phyloP scores from a whole-genome alignment of 2,888 invertebrate species.

The Latrodectus elegans region DNA sequence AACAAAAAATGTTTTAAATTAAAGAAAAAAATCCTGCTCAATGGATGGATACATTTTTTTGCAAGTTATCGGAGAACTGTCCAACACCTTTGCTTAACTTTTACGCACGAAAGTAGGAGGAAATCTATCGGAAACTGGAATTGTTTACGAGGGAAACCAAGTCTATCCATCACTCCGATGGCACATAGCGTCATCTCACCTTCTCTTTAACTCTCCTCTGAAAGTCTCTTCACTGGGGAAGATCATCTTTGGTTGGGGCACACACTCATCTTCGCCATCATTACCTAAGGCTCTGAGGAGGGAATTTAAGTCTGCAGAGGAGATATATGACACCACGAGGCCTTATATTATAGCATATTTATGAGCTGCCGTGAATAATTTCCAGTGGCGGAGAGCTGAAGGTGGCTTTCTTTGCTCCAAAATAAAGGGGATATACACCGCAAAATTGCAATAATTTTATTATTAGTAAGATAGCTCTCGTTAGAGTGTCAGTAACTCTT shows the following conservation, averaged over 20 bases:
- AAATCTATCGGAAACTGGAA: slow-evolving; percentile 2
- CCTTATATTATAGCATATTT: slow-evolving; percentile 3
- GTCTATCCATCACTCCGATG: not conserved
- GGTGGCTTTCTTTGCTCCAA: not conserved
- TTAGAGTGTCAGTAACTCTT: not conserved
- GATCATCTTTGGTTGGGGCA: not conserved
- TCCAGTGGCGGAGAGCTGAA: not conserved
- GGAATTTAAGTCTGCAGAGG: not conserved
- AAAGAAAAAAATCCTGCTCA: not conserved
- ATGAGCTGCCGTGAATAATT: not conserved
- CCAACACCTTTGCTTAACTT: not conserved
- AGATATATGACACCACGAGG: not conserved
- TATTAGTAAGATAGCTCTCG: too few species aligned
- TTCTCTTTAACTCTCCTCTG: not conserved
- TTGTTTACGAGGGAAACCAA: not conserved
- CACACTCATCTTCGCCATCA: not conserved
- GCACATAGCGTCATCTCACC: not conserved
- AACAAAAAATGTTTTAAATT: too few species aligned
- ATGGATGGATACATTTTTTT: not conserved
- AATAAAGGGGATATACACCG: too few species aligned
- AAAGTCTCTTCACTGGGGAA: not conserved
- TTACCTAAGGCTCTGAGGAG: not conserved
- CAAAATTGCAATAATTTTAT: too few species aligned
- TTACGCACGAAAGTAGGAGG: not conserved
- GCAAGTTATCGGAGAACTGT: not conserved